Conservation (phyloP, 2,797 vertebrate genomes). For the Australoheros facetus region DNA sequence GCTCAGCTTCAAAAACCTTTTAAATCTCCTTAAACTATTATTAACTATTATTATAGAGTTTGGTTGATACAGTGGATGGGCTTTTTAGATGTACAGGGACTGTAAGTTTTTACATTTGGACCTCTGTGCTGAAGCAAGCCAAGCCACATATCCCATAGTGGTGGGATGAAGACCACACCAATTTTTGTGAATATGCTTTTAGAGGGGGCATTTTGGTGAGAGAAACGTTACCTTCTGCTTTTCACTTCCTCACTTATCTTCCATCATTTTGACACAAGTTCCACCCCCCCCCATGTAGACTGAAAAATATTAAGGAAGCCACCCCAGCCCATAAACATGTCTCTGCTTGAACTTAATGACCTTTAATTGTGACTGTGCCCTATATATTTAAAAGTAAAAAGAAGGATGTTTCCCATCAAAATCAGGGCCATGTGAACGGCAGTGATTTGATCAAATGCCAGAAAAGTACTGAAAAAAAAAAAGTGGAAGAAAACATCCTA, state of each 20-base stretch:
- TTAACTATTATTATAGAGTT: slow-evolving; percentile 48
- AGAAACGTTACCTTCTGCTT: slow-evolving; percentile 35
- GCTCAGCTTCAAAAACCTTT: slow-evolving; percentile 1
- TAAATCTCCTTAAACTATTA: slow-evolving; percentile 8
- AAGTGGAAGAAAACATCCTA: slow-evolving; percentile 10
- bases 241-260: slow-evolving; percentile 17
- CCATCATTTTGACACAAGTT: slow-evolving; percentile 43
- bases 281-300: slow-evolving; percentile 28
- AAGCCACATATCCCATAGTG: slow-evolving; percentile 53
- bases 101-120: slow-evolving; percentile 13
- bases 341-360: slow-evolving; percentile 29
- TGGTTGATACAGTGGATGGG: slow-evolving; percentile 22
- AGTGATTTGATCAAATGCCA: slow-evolving; percentile 9
- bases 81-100: slow-evolving; percentile 4
- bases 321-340: slow-evolving; percentile 37
- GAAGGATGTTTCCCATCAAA: slow-evolving; percentile 8
- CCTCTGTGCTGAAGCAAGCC: slow-evolving; percentile 21
- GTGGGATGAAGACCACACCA: slow-evolving; percentile 33
- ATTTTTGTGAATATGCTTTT: slow-evolving; percentile 37
- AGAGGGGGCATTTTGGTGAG: slow-evolving; percentile 32
- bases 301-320: slow-evolving; percentile 48
- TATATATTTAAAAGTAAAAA: slow-evolving; percentile 25
- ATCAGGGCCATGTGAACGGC: slow-evolving; percentile 9
- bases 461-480: slow-evolving; percentile 13
- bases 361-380: slow-evolving; percentile 39